These are phyloP conservation scores for Drosophila santomea DNA, from an alignment of 1,140 invertebrate species.

Conservation along the genomic window DNA sequence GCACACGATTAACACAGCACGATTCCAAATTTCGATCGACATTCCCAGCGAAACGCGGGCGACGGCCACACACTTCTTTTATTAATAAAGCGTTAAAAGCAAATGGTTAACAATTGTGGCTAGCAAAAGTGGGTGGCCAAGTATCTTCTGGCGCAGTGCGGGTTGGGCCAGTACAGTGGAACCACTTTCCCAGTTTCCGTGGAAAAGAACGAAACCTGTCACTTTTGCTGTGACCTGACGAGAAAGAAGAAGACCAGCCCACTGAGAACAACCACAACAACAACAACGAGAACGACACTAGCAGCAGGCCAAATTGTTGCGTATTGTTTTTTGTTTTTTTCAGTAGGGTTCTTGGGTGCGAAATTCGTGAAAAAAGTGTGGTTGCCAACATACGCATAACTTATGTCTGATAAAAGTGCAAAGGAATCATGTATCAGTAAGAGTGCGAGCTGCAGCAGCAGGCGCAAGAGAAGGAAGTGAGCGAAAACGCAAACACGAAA, in stretches of 20 bases:
- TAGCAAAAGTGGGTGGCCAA: constrained; percentile 6
- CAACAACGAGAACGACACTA: constrained; percentile 8
- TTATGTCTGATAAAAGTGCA: constrained; percentile 79
- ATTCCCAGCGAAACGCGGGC: constrained; percentile 6
- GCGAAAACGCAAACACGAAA: constrained; percentile 32
- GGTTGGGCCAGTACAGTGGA: constrained; percentile 3
- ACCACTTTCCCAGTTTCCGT: constrained; percentile 13
- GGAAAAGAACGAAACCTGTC: background rate
- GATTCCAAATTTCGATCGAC: constrained; percentile 6
- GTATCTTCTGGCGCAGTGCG: constrained; percentile 10
- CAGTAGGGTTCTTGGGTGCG: constrained; percentile 39
- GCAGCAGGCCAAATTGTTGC: constrained; percentile 68
- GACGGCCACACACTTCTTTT: constrained; percentile 7
- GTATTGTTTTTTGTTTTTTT: constrained; percentile 61
- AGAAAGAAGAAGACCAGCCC: constrained; percentile 24
- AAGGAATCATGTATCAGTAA: constrained; percentile 74
- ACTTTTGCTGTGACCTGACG: constrained; percentile 26
- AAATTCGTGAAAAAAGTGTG: constrained; percentile 58
- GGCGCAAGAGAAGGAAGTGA: constrained; percentile 79
- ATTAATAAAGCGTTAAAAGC: constrained; percentile 4
- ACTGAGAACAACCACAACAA: constrained; percentile 19
- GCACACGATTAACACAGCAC: too few species aligned
- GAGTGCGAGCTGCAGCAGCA: constrained; percentile 79
- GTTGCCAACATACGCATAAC: constrained; percentile 74
- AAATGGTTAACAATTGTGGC: constrained; percentile 6